Percentiles rank a stretch among this genome's conserved stretches.
Evolutionary conservation across 2,797 vertebrate species (phyloP).

Genomic region (Simalia tracyae): DNA sequence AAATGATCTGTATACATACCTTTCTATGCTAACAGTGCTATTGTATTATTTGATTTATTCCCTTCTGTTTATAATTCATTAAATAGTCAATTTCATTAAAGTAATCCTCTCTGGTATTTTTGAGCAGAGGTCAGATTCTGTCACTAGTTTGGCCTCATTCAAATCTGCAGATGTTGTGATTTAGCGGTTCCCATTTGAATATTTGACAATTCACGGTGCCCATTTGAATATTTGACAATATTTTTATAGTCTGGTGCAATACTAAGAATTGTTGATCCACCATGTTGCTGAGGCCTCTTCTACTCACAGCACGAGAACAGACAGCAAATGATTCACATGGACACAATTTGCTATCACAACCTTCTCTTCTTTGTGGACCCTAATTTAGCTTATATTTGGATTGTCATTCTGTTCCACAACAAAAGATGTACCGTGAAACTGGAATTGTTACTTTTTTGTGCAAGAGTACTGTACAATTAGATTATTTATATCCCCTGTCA

Average conservation of each 20-base stretch:
- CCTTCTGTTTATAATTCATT: no score
- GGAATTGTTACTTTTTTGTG: neutral
- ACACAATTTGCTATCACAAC: neutral
- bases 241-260: neutral
- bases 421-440: neutral
- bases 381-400: neutral
- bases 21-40: neutral
- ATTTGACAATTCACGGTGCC: neutral
- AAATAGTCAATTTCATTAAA: no score
- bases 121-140: no score
- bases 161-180: neutral
- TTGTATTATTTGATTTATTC: neutral
- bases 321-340: neutral
- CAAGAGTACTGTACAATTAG: neutral
- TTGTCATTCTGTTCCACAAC: neutral
- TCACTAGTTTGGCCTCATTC: neutral
- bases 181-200: neutral
- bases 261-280: neutral
- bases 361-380: neutral
- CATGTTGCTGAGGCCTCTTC: neutral
- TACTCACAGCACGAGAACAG: neutral
- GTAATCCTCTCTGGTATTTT: no score
- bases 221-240: neutral
- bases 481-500: neutral
- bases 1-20: neutral